Evolutionary conservation across 2,797 vertebrate genomes (phyloP).

Genomic region (Nyctalus aviator): DNA sequence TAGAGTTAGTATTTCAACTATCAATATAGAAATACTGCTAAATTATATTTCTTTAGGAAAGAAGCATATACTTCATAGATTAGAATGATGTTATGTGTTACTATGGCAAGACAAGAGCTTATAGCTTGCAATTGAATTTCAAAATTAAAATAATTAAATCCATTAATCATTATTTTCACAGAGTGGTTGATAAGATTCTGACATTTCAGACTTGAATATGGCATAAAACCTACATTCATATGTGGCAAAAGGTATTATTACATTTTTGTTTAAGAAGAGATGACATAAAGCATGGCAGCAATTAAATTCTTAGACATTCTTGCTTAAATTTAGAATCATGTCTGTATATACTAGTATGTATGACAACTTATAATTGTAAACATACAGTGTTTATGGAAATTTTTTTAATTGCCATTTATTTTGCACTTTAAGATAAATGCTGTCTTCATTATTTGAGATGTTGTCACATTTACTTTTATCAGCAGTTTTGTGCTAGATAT

Average conservation of each 20-base stretch:
- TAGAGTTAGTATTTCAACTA: background rate
- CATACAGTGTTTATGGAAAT: background rate
- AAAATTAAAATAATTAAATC: background rate
- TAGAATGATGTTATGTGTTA: background rate
- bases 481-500: background rate
- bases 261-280: background rate
- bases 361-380: background rate
- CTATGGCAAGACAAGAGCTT: background rate
- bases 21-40: background rate
- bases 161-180: constrained; percentile 15
- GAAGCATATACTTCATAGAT: background rate
- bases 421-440: background rate
- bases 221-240: background rate
- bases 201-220: background rate
- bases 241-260: background rate
- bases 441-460: background rate
- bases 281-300: background rate
- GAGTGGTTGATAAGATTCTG: background rate
- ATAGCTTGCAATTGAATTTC: background rate
- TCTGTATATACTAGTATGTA: background rate
- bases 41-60: background rate
- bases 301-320: background rate
- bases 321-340: background rate
- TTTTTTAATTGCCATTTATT: background rate
- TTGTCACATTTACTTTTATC: background rate